Evolutionary conservation across 2,797 vertebrate species (phyloP).

Genomic region (Tenualosa ilisha): DNA sequence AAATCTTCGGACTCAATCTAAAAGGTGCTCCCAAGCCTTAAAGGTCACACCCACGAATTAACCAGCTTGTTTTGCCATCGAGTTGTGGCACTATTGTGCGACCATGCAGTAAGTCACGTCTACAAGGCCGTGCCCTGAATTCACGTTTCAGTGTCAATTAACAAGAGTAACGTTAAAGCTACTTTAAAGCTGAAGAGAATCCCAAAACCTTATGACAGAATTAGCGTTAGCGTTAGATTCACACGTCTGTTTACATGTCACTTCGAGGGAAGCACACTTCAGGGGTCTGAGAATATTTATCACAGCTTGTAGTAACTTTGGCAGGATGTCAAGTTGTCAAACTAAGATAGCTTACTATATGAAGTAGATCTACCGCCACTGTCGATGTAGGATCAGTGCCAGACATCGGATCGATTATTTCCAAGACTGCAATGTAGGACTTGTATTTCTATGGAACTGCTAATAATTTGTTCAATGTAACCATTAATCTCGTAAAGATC

Average conservation of each 20-base stretch:
- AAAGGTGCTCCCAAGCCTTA: background rate
- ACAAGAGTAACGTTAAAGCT: background rate
- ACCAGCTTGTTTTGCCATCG: background rate
- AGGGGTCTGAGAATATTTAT: background rate
- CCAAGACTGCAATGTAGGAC: background rate
- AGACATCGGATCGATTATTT: background rate
- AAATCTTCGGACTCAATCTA: background rate
- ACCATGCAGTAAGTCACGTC: slow-evolving; percentile 11
- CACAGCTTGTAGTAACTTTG: background rate
- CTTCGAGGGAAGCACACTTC: background rate
- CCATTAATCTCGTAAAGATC: background rate
- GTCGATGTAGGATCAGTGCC: background rate
- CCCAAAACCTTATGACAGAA: background rate
- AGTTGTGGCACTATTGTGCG: background rate
- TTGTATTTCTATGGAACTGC: background rate
- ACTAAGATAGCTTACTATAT: background rate
- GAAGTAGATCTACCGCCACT: background rate
- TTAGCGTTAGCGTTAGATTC: background rate
- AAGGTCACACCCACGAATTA: background rate
- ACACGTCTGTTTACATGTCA: background rate
- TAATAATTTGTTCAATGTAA: background rate
- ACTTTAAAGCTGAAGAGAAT: background rate
- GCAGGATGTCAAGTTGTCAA: background rate
- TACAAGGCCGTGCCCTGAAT: background rate
- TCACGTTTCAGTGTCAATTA: background rate